Percentiles rank a stretch among this genome's conserved stretches.
These are phyloP conservation scores for Panulirus ornatus DNA, from an alignment of 1,140 invertebrate genomes.

Conservation along the genomic window DNA sequence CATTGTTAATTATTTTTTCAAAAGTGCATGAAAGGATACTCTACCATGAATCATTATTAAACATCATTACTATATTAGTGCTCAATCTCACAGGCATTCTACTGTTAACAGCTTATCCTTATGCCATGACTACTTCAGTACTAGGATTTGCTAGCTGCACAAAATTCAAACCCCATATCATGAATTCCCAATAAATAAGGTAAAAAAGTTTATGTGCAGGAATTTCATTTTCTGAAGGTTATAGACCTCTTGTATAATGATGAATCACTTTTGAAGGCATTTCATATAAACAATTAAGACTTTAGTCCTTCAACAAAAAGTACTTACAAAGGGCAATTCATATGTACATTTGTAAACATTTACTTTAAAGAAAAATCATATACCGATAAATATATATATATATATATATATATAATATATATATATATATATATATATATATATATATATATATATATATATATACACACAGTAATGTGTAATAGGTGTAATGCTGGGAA, in stretches of 20 bases:
- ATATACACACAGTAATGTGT: neutral
- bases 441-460: neutral
- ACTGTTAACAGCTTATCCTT: neutral
- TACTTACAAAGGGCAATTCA: neutral
- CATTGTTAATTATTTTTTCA: constrained; percentile 30
- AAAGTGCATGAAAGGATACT: neutral
- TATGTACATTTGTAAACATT: neutral
- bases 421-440: neutral
- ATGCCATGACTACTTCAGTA: neutral
- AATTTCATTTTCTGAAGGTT: neutral
- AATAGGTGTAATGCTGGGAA: neutral
- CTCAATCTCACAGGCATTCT: constrained; percentile 2
- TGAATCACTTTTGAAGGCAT: neutral
- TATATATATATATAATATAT: neutral
- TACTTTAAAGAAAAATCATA: neutral
- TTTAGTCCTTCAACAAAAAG: neutral
- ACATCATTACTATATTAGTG: neutral
- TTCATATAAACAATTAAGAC: neutral
- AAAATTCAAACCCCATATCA: neutral
- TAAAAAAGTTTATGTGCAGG: neutral
- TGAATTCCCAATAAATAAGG: neutral
- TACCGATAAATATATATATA: neutral
- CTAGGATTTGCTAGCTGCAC: neutral
- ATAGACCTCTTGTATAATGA: neutral
- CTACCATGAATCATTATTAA: neutral